Evolutionary conservation across 2,113 vertebrate genomes (phyloP).

Genomic region (Pampusana beccarii): DNA sequence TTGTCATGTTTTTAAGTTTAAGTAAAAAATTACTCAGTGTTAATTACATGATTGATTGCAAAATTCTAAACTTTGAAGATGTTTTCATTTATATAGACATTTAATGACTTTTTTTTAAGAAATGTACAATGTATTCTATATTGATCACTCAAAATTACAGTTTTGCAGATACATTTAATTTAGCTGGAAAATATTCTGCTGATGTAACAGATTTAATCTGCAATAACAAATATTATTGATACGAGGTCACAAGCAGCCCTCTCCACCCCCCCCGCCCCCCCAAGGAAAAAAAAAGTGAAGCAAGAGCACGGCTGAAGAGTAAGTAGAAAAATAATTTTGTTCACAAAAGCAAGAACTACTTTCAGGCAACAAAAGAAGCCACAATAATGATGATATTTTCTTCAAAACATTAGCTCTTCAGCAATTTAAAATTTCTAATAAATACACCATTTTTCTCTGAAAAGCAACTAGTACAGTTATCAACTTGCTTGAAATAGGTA

Average conservation of each 20-base stretch:
- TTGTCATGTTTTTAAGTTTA: background rate
- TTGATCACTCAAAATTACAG: background rate
- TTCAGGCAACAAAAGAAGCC: conserved; percentile 1
- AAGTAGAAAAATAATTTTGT: background rate
- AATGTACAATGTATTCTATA: background rate
- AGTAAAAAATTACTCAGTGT: background rate
- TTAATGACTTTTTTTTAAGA: background rate
- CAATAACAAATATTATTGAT: background rate
- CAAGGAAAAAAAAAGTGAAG: background rate
- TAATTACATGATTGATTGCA: background rate
- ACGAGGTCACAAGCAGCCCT: background rate
- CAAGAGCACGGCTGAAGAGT: background rate
- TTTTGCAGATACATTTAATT: conserved; percentile 17
- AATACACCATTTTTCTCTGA: background rate
- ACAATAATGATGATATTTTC: background rate
- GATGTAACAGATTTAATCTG: background rate
- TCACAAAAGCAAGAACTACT: conserved; percentile 33
- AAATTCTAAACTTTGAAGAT: background rate
- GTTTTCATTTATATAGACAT: background rate
- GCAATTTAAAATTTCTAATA: conserved; percentile 11
- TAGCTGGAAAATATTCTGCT: conserved; percentile 15
- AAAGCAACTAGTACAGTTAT: background rate
- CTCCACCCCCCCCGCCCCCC: too few relatives aligned
- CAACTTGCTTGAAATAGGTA: background rate
- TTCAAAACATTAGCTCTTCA: conserved; percentile 17